Percentiles rank a stretch among this genome's conserved stretches.
Evolutionary conservation across 2,113 vertebrate genomes (phyloP).

Genomic region (Onychostruthus taczanowskii): DNA sequence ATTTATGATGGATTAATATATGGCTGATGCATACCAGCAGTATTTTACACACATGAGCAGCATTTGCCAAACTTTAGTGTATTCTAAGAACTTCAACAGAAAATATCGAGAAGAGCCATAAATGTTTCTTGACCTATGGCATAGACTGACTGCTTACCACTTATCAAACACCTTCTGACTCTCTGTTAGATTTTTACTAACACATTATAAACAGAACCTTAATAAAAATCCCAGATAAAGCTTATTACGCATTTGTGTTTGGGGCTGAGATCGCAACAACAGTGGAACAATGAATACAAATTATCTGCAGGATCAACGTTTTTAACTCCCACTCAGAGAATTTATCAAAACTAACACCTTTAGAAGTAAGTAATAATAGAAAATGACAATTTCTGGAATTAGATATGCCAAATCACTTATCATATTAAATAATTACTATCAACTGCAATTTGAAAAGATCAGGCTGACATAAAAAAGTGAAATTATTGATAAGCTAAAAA

Average conservation of each 20-base stretch:
- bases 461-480: background rate
- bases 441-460: constrained; percentile 6
- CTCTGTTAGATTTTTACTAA: background rate
- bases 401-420: background rate
- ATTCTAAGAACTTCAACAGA: background rate
- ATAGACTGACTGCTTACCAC: background rate
- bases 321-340: background rate
- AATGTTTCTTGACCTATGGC: background rate
- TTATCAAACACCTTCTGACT: background rate
- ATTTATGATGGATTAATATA: background rate
- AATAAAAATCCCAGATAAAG: background rate
- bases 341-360: background rate
- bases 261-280: background rate
- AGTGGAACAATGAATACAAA: background rate
- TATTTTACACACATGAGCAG: background rate
- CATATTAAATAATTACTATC: background rate
- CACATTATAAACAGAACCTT: background rate
- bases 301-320: background rate
- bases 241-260: background rate
- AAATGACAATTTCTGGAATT: constrained; percentile 2
- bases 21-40: background rate
- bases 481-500: constrained; percentile 34
- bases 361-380: background rate
- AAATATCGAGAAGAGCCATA: background rate
- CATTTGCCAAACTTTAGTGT: background rate